Conservation (phyloP, 1,140 invertebrate genomes). For the Saccostrea echinata region DNA sequence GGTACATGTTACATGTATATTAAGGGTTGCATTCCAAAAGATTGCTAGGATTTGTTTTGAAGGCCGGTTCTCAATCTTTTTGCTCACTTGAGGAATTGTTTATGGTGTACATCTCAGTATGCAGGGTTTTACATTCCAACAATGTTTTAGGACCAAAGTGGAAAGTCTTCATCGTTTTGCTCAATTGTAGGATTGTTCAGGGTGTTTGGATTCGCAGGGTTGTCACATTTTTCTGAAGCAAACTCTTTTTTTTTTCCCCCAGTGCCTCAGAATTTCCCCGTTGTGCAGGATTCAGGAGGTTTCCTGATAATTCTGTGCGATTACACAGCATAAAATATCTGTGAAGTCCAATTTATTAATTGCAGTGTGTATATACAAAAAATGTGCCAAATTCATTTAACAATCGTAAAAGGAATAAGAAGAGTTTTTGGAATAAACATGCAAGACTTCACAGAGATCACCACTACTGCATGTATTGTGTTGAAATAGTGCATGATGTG, state of each 20-base stretch:
- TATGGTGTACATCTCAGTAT: too few relatives aligned
- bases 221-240: neutral
- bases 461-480: neutral
- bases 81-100: too few relatives aligned
- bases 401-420: neutral
- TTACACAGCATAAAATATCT: neutral
- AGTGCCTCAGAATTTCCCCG: neutral
- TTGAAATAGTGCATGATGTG: constrained; percentile 20
- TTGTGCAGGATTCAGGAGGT: neutral
- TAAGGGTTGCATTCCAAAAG: neutral
- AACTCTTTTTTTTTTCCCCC: neutral
- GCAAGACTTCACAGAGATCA: neutral
- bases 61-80: too few relatives aligned
- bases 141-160: neutral
- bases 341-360: neutral
- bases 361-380: neutral
- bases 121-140: too few relatives aligned
- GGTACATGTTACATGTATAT: neutral
- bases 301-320: neutral
- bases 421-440: neutral
- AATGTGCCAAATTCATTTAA: neutral
- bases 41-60: neutral
- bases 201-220: constrained; percentile 1
- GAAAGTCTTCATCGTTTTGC: neutral
- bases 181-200: neutral